Base-by-base conservation (phyloP, 1,140 invertebrate species). In the Heliconius himera region DNA sequence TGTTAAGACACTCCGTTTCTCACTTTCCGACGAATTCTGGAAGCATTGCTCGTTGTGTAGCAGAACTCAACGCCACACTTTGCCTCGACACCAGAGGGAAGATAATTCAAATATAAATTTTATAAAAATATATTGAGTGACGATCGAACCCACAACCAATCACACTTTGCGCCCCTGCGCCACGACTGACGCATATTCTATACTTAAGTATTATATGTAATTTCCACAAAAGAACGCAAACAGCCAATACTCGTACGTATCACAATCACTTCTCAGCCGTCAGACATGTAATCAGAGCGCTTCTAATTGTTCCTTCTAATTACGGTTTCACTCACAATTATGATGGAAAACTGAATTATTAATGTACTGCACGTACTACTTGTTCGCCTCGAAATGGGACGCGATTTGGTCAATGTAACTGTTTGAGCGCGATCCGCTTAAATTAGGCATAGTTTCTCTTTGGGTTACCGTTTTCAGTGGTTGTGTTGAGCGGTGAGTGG, bases 301-400 rank as follows among this genome's bases (percentile, higher is more conserved):
- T 70, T 71, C 78, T 80, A 80, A 80, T 80, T 80, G 78, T 76
- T 80, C 38, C 78, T 51, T 29, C 74, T 80, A 80, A 80, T 80
- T 80, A 74, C 74, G 36, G 74, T 80, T 80, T 80, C 78, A 75
- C 78, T 80, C 60, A 80, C 74, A 80, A 80, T 80, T 80, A 80
- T 80, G 78, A 80, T 51, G 74, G 78, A 80, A 80, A 80, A 80
- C 78, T 76, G 74, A 76, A 76, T 80, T 75, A 80, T 80, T 80
- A 80, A 76, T 76, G 56, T 56, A 76, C 74, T 80, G 70, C 26
- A 70, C 78, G 78, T 70, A 70, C 74, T 49, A 80, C 73, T 80
- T 80, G 78, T 26, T 29, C 20, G 26, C 49, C 66, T 60, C 46
- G 66, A 76, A 72, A 80, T 80, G 78, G 78, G 78, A 36, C 78